Conservation (phyloP, 2,113 vertebrate species). For the Riparia riparia region DNA sequence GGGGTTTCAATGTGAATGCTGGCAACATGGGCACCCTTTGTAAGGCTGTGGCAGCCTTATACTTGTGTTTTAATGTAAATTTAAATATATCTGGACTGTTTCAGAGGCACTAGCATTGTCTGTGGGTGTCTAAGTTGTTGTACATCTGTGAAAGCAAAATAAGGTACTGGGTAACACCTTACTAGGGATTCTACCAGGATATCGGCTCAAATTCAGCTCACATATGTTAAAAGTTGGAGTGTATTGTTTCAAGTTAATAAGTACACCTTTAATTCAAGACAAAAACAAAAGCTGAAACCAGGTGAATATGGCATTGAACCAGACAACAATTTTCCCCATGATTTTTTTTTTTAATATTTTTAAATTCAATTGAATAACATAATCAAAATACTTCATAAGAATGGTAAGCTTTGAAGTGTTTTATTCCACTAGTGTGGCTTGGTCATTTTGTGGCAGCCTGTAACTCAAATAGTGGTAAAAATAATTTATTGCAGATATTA, state of each 20-base stretch:
- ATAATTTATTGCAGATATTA: constrained; percentile 63
- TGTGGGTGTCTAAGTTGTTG: neutral
- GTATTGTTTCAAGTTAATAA: constrained; percentile 63
- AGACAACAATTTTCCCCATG: constrained; percentile 39
- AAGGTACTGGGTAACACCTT: neutral
- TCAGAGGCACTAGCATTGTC: neutral
- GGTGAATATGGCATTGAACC: constrained; percentile 48
- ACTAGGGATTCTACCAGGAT: neutral
- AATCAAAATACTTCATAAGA: constrained; percentile 65
- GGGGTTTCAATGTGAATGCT: neutral
- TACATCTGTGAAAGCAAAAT: constrained; percentile 8
- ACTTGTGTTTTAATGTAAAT: neutral
- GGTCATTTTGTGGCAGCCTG: constrained; percentile 26
- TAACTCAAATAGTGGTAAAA: constrained; percentile 49
- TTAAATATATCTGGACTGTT: neutral
- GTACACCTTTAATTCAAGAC: constrained; percentile 43
- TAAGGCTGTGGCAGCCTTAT: neutral
- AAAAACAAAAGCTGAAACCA: constrained; percentile 43
- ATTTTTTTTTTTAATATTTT: neutral
- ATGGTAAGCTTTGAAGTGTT: constrained; percentile 63
- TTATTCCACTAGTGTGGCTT: constrained; percentile 44
- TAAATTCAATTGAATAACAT: constrained; percentile 61
- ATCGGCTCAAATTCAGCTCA: constrained; percentile 23
- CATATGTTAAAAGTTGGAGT: constrained; percentile 21
- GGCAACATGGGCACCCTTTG: neutral